These are phyloP conservation scores for Austrolebias charrua DNA, from an alignment of 2,797 vertebrate genomes.

Conservation along the genomic window DNA sequence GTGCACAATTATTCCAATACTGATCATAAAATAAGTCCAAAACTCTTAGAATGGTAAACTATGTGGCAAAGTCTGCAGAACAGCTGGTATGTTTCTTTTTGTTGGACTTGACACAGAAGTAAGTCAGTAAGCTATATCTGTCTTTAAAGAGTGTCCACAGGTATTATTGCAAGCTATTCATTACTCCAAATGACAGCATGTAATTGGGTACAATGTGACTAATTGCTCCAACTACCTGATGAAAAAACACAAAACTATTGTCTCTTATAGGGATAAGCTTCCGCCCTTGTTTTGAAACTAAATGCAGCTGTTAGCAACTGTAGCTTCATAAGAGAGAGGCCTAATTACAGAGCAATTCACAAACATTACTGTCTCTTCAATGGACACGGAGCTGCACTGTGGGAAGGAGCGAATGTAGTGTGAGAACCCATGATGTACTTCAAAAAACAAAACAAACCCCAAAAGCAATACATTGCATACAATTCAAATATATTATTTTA, in stretches of 20 bases:
- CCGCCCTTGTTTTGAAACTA: slow-evolving; percentile 50
- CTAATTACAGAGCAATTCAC: slow-evolving; percentile 72
- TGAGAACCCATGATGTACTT: slow-evolving; percentile 17
- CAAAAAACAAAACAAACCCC: too few species aligned
- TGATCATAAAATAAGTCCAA: slow-evolving; percentile 34
- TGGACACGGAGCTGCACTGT: slow-evolving; percentile 45
- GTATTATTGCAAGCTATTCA: slow-evolving; percentile 51
- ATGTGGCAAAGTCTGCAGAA: slow-evolving; percentile 47
- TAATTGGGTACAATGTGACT: slow-evolving; percentile 69
- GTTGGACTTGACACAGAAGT: slow-evolving; percentile 47
- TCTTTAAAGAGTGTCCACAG: slow-evolving; percentile 68
- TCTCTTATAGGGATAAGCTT: slow-evolving; percentile 64
- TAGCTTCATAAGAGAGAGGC: slow-evolving; percentile 61
- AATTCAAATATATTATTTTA: too few species aligned
- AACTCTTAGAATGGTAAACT: slow-evolving; percentile 32
- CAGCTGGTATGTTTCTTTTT: slow-evolving; percentile 63
- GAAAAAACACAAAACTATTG: slow-evolving; percentile 56
- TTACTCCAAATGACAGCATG: slow-evolving; percentile 69
- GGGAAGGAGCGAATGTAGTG: slow-evolving; percentile 48
- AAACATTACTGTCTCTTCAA: slow-evolving; percentile 69
- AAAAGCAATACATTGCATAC: too few species aligned
- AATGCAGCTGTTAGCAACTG: slow-evolving; percentile 64
- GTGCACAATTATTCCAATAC: slow-evolving; percentile 24
- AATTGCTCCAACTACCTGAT: slow-evolving; percentile 72
- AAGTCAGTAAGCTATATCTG: slow-evolving; percentile 58